These are phyloP conservation scores for Danionella dracula DNA, from an alignment of 2,797 vertebrate species.

Conservation along the genomic window DNA sequence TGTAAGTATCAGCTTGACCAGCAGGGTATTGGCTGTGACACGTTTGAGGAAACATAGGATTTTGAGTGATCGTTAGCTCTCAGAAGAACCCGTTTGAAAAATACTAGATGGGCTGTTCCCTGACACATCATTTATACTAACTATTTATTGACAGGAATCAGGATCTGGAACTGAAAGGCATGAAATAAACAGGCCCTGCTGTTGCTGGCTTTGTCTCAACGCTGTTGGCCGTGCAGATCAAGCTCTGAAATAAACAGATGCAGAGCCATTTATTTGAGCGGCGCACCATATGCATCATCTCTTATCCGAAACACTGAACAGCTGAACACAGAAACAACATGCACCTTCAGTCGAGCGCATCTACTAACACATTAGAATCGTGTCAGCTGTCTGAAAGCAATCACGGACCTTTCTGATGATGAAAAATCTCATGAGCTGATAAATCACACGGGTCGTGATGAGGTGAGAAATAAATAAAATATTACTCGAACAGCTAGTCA, in stretches of 20 bases:
- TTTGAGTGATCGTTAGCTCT: not conserved
- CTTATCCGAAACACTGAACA: constrained; percentile 10
- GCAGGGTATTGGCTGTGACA: constrained; percentile 37
- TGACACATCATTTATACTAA: constrained; percentile 12
- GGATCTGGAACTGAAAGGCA: constrained; percentile 1
- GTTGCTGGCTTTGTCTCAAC: constrained; percentile 5
- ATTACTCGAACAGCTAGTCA: constrained; percentile 10
- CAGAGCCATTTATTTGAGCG: not conserved
- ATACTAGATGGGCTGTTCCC: not conserved
- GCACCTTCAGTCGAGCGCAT: constrained; percentile 2
- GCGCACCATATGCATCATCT: constrained; percentile 11
- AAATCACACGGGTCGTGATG: constrained; percentile 12
- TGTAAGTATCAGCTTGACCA: constrained; percentile 28
- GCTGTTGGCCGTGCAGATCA: not conserved
- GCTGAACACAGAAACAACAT: not conserved
- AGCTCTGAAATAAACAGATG: constrained; percentile 21
- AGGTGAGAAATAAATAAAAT: constrained; percentile 29
- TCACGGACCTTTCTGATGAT: constrained; percentile 34
- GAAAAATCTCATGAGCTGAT: constrained; percentile 32
- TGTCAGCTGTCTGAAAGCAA: constrained; percentile 25
- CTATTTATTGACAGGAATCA: constrained; percentile 23
- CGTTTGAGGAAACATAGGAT: constrained; percentile 21
- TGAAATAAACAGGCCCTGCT: constrained; percentile 20
- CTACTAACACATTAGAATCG: constrained; percentile 28
- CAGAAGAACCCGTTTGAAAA: not conserved